Percentiles rank a stretch among this genome's conserved stretches.
Evolutionary conservation across 1,140 invertebrate genomes (phyloP).

Genomic region (Lordiphosa mommai): DNA sequence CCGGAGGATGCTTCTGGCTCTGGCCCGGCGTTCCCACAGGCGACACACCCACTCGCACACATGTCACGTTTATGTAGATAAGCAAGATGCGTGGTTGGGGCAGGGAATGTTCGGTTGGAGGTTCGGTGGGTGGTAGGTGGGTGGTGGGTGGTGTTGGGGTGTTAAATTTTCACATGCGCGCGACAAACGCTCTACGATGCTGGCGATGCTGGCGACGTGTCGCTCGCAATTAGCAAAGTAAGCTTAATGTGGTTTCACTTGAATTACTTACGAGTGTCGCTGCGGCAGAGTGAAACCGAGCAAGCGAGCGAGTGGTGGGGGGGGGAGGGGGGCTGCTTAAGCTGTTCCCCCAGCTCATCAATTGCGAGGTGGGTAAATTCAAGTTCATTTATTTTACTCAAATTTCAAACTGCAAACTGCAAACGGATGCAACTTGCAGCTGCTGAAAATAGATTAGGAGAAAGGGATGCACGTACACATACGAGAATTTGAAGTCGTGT

Average conservation of each 20-base stretch:
- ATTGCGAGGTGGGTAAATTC: conserved; percentile 52
- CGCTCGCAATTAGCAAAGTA: conserved; percentile 79
- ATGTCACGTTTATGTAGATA: conserved; percentile 61
- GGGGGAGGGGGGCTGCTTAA: background rate
- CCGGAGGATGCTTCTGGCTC: conserved; percentile 16
- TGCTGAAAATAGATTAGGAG: conserved; percentile 5
- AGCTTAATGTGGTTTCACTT: conserved; percentile 78
- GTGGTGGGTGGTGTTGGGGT: conserved; percentile 4
- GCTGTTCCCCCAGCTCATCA: conserved; percentile 34
- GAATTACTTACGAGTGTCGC: conserved; percentile 75
- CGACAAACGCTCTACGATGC: conserved; percentile 2
- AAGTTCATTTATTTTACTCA: conserved; percentile 67
- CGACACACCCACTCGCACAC: conserved; percentile 11
- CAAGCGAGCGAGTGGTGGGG: background rate
- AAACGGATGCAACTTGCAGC: conserved; percentile 29
- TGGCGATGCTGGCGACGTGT: conserved; percentile 59
- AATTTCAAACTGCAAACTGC: conserved; percentile 41
- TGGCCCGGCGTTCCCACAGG: conserved; percentile 12
- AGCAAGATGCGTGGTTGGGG: conserved; percentile 20
- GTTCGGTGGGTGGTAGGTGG: background rate
- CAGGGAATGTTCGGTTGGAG: background rate
- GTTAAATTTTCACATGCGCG: conserved; percentile 34
- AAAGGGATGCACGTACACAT: too few species aligned
- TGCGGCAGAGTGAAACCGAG: conserved; percentile 10
- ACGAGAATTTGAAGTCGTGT: too few species aligned